phyloP scores from a whole-genome alignment of 1,140 invertebrate species.

The Leptinotarsa lineolata region DNA sequence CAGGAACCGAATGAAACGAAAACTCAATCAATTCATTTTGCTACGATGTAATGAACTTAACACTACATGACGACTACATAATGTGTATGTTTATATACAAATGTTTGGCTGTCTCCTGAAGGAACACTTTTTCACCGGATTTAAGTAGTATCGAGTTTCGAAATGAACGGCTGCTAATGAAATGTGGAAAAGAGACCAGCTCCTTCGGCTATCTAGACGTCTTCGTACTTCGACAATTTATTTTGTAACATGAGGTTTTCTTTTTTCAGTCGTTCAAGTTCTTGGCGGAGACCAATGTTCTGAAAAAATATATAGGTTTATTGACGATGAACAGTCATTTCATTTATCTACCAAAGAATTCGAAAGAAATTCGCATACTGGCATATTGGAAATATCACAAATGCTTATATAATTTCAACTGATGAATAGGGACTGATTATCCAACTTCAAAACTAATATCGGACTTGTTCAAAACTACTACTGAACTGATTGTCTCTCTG shows the following conservation, averaged over 20 bases:
- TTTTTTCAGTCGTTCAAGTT: slow-evolving; percentile 85
- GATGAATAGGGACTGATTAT: too few species aligned
- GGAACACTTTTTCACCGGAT: slow-evolving; percentile 43
- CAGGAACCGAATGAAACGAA: slow-evolving; percentile 3
- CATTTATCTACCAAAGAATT: too few species aligned
- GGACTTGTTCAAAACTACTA: too few species aligned
- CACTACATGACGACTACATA: slow-evolving; percentile 55
- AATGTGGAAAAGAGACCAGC: slow-evolving; percentile 13
- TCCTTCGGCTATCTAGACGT: slow-evolving; percentile 65
- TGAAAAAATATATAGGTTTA: slow-evolving; percentile 52
- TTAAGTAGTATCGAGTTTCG: slow-evolving; percentile 38
- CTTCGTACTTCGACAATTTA: slow-evolving; percentile 83
- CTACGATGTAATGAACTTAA: slow-evolving; percentile 48
- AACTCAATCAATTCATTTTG: slow-evolving; percentile 11
- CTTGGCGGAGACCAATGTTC: slow-evolving; percentile 84
- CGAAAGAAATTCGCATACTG: neutral
- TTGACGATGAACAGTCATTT: neutral
- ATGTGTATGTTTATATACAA: slow-evolving; percentile 57
- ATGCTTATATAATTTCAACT: too few species aligned
- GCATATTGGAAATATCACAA: neutral
- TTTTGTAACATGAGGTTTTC: slow-evolving; percentile 87
- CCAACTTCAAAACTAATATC: too few species aligned
- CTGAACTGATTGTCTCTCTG: too few species aligned
- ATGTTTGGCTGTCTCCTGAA: slow-evolving; percentile 52
- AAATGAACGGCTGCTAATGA: slow-evolving; percentile 24